A percentile compares a stretch with the other conserved stretches of the same genome.
phyloP scores from a whole-genome alignment of 2,113 vertebrate species.

The Nycticorax nycticorax region DNA sequence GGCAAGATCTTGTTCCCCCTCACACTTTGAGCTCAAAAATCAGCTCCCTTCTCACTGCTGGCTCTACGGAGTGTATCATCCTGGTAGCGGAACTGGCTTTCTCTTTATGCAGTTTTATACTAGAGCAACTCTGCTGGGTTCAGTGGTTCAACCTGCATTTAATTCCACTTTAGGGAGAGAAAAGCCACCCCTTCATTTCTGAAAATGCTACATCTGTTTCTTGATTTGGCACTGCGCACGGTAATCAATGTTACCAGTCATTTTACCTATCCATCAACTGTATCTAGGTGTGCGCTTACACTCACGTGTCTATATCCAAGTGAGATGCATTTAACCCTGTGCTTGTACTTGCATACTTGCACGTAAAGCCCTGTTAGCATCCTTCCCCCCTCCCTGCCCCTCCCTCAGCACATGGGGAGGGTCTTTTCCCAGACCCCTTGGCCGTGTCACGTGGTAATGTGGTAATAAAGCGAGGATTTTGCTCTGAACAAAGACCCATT shows the following conservation, averaged over 20 bases:
- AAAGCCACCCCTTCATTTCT: not conserved
- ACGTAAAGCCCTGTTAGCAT: not conserved
- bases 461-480: not conserved
- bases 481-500: not conserved
- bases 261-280: not conserved
- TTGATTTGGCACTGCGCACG: not conserved
- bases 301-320: not conserved
- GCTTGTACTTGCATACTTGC: not conserved
- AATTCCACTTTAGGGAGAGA: not conserved
- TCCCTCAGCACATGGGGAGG: fast-evolving
- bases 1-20: not conserved
- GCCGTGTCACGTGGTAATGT: not conserved
- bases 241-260: not conserved
- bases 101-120: not conserved
- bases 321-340: not conserved
- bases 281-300: not conserved
- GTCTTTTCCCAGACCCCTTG: not conserved
- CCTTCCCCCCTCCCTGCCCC: not conserved
- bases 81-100: not conserved
- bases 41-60: not conserved
- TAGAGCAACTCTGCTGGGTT: not conserved
- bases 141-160: not conserved
- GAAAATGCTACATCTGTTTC: not conserved
- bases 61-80: not conserved
- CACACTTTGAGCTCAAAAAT: not conserved